Evolutionary conservation across 1,140 invertebrate genomes (phyloP), one percentile per base, ranked within the genome.

Genomic region (Cyclina sinensis): DNA sequence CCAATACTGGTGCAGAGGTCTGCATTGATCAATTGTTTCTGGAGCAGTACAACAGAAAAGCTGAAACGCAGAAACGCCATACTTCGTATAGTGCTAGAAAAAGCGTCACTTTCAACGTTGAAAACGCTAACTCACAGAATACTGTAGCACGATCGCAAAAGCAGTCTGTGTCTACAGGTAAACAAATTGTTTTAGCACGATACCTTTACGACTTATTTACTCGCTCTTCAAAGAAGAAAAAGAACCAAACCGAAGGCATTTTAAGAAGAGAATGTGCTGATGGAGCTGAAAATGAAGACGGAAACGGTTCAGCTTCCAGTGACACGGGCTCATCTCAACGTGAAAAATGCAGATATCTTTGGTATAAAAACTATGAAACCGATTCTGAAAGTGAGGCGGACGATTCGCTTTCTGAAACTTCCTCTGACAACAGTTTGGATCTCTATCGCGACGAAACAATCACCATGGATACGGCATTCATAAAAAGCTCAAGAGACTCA

Each of bases 401-500:
- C 14, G 37, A 73, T 43, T 39, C 39, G 5, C 43, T 39, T 21
- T 43, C 35, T 16, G 68, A 73, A 2, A 43, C 39, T 7, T 16
- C 32, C 3, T 73, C 16, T 59, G 24, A 82, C 9, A 43, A 39
- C 18, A 51, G 43, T 27, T 43, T 9, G 0, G 59, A 43, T 57
- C n/a, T 59, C 14, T 14, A 82, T 80, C 51, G 39, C 14, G 59
- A 18, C 65, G 35, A 24, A 30, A 14, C 35, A 35, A 37, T 27
- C 48, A 30, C 35, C 27, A 11, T 83, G 27, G 65, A 83, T 32
- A 68, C 35, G 12, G 81, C 81, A n/a, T 83, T 83, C 32, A 46
- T 83, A 5, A 73, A 83, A 16, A 68, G 35, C 27, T 70, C 81
- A 68, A 5, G 37, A 68, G 59, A 83, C 46, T 68, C 43, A 11